Conservation (phyloP, 2,888 invertebrate species). For the Hesperia comma region DNA sequence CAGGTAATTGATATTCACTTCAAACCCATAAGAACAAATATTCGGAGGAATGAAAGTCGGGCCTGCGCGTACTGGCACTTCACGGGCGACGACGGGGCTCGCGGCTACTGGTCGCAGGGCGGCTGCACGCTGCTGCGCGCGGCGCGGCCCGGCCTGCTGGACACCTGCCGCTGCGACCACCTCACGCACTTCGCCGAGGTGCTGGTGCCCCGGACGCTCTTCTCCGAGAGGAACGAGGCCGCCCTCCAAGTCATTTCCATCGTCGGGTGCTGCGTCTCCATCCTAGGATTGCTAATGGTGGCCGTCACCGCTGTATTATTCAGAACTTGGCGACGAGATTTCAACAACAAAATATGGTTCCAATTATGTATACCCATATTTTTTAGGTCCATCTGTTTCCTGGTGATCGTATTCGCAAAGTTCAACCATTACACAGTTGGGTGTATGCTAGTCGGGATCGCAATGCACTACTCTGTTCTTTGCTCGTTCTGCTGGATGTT, state of each 20-base stretch:
- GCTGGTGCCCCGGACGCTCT: constrained; percentile 65
- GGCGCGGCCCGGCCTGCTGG: constrained; percentile 57
- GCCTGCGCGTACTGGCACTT: constrained; percentile 85
- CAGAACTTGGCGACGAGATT: constrained; percentile 85
- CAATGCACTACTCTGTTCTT: constrained; percentile 86
- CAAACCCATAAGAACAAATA: constrained; percentile 54
- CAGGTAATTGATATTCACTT: constrained; percentile 75
- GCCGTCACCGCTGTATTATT: constrained; percentile 81
- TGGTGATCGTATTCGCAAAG: constrained; percentile 62
- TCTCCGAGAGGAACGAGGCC: constrained; percentile 66
- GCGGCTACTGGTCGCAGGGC: constrained; percentile 81
- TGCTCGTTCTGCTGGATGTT: constrained; percentile 90
- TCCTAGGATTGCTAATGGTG: constrained; percentile 79
- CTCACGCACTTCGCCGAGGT: constrained; percentile 85
- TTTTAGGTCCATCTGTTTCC: constrained; percentile 69
- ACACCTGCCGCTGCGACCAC: constrained; percentile 81
- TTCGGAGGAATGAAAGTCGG: constrained; percentile 61
- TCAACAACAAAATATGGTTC: constrained; percentile 84
- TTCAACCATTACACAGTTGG: constrained; percentile 63
- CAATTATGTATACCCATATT: constrained; percentile 81
- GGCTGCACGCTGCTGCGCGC: constrained; percentile 77
- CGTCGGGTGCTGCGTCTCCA: constrained; percentile 77
- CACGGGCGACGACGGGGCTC: constrained; percentile 50
- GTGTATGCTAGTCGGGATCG: constrained; percentile 84
- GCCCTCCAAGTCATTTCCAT: constrained; percentile 77